These are phyloP conservation scores for Lucifuga dentata DNA, from an alignment of 2,113 vertebrate species.

Conservation along the genomic window DNA sequence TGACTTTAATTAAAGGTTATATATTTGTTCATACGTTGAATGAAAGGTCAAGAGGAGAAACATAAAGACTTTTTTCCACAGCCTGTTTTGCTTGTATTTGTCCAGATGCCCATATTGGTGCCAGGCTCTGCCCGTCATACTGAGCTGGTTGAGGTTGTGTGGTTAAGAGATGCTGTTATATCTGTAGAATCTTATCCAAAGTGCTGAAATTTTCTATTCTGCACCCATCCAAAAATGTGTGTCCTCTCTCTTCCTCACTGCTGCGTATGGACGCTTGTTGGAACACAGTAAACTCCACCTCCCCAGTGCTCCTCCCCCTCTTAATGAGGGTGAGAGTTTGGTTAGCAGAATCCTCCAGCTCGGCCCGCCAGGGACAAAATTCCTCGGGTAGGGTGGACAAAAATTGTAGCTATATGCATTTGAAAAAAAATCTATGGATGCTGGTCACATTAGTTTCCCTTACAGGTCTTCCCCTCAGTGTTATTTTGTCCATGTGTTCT, in stretches of 20 bases:
- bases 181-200: background rate
- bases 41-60: too few species aligned
- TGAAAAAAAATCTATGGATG: constrained; percentile 95
- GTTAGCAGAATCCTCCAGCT: constrained; percentile 99
- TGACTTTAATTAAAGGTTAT: too few species aligned
- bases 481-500: constrained; percentile 74
- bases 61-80: background rate
- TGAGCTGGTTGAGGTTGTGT: too few species aligned
- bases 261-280: constrained; percentile 89
- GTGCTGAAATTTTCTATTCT: constrained; percentile 18
- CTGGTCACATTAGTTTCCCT: constrained; percentile 76
- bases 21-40: background rate
- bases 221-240: constrained; percentile 71
- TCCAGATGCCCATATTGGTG: background rate
- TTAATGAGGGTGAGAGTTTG: constrained; percentile 99
- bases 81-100: background rate
- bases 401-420: constrained; percentile 76
- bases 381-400: constrained; percentile 95
- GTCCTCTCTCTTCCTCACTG: constrained; percentile 93
- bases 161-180: background rate
- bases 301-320: constrained; percentile 97
- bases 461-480: constrained; percentile 80
- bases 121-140: too few species aligned
- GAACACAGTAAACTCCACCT: constrained; percentile 99
- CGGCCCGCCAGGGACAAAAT: constrained; percentile 99